Conservation (phyloP, 1,140 invertebrate genomes). For the Conus betulinus region DNA sequence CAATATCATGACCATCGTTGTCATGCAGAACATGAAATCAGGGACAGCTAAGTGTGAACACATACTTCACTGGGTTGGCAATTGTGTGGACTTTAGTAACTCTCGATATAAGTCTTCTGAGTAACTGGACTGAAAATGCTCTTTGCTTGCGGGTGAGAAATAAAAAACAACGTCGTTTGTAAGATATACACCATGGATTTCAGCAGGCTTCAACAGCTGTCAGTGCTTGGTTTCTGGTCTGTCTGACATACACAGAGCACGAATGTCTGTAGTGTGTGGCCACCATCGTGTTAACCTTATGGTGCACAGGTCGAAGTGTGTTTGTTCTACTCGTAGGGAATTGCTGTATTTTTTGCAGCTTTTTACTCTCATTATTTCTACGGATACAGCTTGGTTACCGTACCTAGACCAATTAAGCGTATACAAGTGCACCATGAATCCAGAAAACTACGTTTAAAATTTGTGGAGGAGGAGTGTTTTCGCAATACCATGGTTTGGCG, state of each 20-base stretch:
- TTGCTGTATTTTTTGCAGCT: background rate
- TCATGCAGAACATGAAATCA: background rate
- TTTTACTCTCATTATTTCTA: background rate
- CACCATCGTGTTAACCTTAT: conserved; percentile 9
- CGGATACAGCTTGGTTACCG: background rate
- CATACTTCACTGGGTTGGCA: background rate
- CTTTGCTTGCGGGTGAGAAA: background rate
- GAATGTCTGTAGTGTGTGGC: conserved; percentile 24
- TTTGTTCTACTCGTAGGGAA: background rate
- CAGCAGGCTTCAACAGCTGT: background rate
- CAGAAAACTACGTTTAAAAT: background rate
- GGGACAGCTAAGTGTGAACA: background rate
- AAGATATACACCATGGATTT: background rate
- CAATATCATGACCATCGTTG: background rate
- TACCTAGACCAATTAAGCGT: too few relatives aligned
- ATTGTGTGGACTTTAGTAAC: background rate
- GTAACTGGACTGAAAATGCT: background rate
- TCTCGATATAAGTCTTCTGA: background rate
- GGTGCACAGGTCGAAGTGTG: background rate
- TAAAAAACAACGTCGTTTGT: background rate
- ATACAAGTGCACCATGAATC: background rate
- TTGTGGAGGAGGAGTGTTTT: background rate
- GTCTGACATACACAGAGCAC: conserved; percentile 12
- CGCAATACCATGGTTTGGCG: background rate
- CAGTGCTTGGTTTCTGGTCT: conserved; percentile 13